Conservation (phyloP, 2,113 vertebrate species). For the Capreolus pygargus region DNA sequence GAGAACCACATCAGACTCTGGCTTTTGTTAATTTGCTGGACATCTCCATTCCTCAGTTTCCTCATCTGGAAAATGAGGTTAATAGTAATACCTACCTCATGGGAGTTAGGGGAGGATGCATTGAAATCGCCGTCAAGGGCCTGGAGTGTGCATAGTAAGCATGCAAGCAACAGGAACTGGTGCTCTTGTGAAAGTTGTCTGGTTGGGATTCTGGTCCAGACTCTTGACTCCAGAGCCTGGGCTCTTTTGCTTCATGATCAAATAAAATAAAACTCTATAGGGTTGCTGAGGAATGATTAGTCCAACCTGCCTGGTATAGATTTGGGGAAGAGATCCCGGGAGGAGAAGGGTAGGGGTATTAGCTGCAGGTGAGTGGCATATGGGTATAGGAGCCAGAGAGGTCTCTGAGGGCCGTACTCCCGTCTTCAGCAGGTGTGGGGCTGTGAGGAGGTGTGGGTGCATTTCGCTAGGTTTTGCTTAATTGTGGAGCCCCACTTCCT, state of each 20-base stretch:
- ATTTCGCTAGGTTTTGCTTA: not conserved
- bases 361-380: not conserved
- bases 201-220: not conserved
- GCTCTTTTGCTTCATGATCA: not conserved
- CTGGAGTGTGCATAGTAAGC: too few species aligned
- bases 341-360: accelerated
- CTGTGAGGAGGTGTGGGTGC: accelerated
- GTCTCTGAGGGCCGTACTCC: accelerated
- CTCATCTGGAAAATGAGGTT: not conserved
- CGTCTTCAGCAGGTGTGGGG: not conserved
- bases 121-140: not conserved
- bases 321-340: not conserved
- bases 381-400: not conserved
- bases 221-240: not conserved
- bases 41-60: not conserved
- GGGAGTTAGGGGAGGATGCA: not conserved
- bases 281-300: not conserved
- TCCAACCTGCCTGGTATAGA: not conserved
- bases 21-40: not conserved
- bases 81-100: accelerated
- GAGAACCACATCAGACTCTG: not conserved
- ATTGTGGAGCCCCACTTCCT: not conserved
- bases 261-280: not conserved
- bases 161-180: accelerated
- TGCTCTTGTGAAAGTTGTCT: too few species aligned